Conservation (phyloP, 35 echinoderm and acorn worm genomes). For the Lytechinus pictus region DNA sequence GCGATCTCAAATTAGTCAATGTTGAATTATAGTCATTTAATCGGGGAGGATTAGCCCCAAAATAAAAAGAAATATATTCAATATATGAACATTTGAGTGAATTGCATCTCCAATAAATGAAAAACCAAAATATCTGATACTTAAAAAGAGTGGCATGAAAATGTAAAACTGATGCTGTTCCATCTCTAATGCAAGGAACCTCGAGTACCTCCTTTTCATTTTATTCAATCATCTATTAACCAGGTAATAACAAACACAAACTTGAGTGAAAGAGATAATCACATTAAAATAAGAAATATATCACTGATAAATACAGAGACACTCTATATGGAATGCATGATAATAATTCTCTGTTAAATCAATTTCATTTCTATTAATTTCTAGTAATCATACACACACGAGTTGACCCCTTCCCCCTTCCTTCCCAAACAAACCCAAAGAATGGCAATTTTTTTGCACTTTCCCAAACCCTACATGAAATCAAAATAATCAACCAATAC, state of each 20-base stretch:
- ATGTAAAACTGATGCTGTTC: background rate
- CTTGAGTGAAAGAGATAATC: background rate
- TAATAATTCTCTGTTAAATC: background rate
- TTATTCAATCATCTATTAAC: background rate
- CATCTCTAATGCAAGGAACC: background rate
- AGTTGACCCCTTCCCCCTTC: background rate
- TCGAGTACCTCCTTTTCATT: background rate
- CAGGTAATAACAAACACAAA: conserved; percentile 14
- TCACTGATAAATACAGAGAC: background rate
- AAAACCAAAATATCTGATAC: too few species aligned
- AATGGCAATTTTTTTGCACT: too few species aligned
- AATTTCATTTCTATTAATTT: background rate
- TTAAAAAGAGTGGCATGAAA: too few species aligned
- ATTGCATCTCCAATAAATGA: too few species aligned
- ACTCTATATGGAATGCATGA: conserved; percentile 28
- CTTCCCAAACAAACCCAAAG: too few species aligned
- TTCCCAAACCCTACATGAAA: too few species aligned
- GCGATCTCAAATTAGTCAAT: too few species aligned
- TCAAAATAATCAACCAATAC: too few species aligned
- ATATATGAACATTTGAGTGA: too few species aligned
- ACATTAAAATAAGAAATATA: conserved; percentile 6
- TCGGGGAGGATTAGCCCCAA: too few species aligned
- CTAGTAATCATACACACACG: background rate
- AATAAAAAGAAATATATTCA: too few species aligned
- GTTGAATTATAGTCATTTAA: too few species aligned